Evolutionary conservation across 2,888 invertebrate genomes (phyloP).

Genomic region (Galerucella calmariensis): DNA sequence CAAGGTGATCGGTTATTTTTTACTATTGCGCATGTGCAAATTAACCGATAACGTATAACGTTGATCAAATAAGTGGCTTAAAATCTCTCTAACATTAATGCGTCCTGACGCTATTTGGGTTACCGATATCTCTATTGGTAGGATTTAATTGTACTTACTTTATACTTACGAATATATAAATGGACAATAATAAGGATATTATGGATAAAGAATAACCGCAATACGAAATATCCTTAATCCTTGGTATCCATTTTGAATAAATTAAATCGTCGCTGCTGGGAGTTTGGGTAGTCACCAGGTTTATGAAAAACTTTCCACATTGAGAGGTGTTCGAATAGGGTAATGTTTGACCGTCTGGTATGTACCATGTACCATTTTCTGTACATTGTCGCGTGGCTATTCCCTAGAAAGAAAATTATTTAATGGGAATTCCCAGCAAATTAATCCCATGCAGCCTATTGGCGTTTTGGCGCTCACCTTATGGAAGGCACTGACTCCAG

Average conservation of each 20-base stretch:
- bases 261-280: neutral
- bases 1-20: too few relatives aligned
- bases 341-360: slow-evolving; percentile 55
- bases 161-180: slow-evolving; percentile 67
- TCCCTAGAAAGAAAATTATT: slow-evolving; percentile 59
- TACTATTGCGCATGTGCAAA: too few relatives aligned
- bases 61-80: too few relatives aligned
- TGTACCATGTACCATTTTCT: slow-evolving; percentile 66
- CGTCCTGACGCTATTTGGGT: too few relatives aligned
- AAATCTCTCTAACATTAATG: too few relatives aligned
- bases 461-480: too few relatives aligned
- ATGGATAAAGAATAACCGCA: slow-evolving; percentile 70
- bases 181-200: slow-evolving; percentile 65
- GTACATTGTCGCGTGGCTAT: slow-evolving; percentile 66
- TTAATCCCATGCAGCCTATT: neutral
- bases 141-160: slow-evolving; percentile 61
- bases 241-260: slow-evolving; percentile 63
- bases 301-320: slow-evolving; percentile 57
- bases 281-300: neutral
- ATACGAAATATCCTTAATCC: slow-evolving; percentile 67
- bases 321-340: slow-evolving; percentile 67
- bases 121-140: neutral
- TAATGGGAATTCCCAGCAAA: neutral
- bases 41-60: too few relatives aligned
- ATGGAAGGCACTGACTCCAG: too few relatives aligned